Base-by-base conservation (phyloP, 2,888 invertebrate species). In the Drosophila infuscata region DNA sequence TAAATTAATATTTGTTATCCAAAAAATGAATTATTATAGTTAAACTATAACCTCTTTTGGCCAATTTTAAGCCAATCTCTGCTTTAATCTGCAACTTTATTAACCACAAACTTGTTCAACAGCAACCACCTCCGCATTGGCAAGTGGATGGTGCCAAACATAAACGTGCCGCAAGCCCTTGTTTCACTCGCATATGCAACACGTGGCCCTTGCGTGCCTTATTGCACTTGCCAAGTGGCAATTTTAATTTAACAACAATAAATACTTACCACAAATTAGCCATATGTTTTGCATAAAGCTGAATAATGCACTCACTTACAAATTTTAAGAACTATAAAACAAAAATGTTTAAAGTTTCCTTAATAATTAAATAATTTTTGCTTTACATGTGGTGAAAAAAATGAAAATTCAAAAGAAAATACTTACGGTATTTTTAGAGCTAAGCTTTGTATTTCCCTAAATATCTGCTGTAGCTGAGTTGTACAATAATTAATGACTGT, bases 211-310 rank as follows among this genome's bases (percentile, higher is more conserved):
- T 84, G 83, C 89, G 83, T 84, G 83, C 83, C 87, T 81, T 83
- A 81, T 88, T 83, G 89, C 79, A 88, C 68, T 76, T 78, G 78
- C 64, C 70, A 78, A 78, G 83, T 83, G 71, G 87, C 87, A 84
- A 83, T 79, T 86, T 84, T 83, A 86, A 79, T 86, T 84, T 88
- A 86, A 88, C 74, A 78, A 88, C 87, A 88, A 81, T 83, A 86
- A 88, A 84, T 88, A 71, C 75, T 83, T 51, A 68, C 76, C 81
- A 79, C 89, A 81, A 83, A 78, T 83, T 86, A 88, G 83, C 78
- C 83, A 88, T 59, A 62, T 35, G 53, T 54, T 32, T 38, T 38
- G 32, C 59, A 30, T 32, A 20, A 57, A 59, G 51, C 20, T 51
- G 35, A 67, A 69, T 49, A 77, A 70, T 64, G 17, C 17, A 46